Percentiles rank a stretch among this genome's conserved stretches.
Evolutionary conservation across 2,888 invertebrate species (phyloP).

Genomic region (Epicampocera succincta): DNA sequence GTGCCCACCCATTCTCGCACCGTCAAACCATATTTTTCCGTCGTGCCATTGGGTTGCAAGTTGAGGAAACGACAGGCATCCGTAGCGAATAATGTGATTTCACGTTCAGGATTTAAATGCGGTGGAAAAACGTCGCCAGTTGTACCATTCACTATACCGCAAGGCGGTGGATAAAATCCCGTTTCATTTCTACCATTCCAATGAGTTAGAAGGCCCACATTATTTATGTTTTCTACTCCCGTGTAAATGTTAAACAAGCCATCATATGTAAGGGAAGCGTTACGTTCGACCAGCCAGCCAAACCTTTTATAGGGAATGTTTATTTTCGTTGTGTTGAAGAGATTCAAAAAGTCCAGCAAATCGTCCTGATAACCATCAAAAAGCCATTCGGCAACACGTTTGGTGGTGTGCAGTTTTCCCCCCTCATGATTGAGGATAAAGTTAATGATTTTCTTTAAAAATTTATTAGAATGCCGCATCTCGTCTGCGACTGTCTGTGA

Average conservation of each 20-base stretch:
- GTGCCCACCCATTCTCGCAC: conserved; percentile 83
- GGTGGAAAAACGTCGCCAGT: conserved; percentile 93
- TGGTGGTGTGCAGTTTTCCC: conserved; percentile 83
- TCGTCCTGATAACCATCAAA: conserved; percentile 92
- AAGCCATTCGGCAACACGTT: conserved; percentile 86
- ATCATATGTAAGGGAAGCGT: conserved; percentile 87
- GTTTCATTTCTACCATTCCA: conserved; percentile 87
- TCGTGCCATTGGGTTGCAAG: conserved; percentile 74
- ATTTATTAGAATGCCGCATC: conserved; percentile 82
- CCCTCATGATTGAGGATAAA: conserved; percentile 83
- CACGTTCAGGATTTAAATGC: conserved; percentile 81
- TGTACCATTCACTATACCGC: conserved; percentile 87
- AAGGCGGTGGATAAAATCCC: conserved; percentile 84
- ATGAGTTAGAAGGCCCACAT: conserved; percentile 86
- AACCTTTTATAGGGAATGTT: conserved; percentile 88
- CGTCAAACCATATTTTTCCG: conserved; percentile 73
- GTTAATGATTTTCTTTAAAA: conserved; percentile 83
- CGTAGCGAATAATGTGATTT: conserved; percentile 86
- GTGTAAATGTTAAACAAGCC: conserved; percentile 90
- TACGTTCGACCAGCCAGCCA: conserved; percentile 93
- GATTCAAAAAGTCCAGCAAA: conserved; percentile 84
- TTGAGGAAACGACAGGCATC: conserved; percentile 90
- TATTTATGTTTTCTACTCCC: conserved; percentile 85
- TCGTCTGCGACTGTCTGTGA: conserved; percentile 85
- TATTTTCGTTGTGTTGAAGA: conserved; percentile 82